Evolutionary conservation across 2,113 vertebrate genomes (phyloP), one percentile per base, ranked within the genome.

Genomic region (Nematolebias whitei): DNA sequence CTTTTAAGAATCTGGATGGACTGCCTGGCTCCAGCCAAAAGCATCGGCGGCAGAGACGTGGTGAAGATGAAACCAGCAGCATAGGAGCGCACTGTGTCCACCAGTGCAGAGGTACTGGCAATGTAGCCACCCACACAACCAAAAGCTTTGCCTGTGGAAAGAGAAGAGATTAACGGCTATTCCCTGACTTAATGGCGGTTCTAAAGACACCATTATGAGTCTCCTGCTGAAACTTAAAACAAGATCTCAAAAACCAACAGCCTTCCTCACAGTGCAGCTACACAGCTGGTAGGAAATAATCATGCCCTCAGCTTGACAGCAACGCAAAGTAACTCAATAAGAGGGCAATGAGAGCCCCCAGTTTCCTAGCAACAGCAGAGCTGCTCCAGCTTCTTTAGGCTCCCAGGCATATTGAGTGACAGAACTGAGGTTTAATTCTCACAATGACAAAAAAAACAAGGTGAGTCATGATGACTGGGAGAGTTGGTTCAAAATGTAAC

Each of bases 61-160:
- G 98, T 99, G 89, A 99, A 99, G 68, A 99, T 99, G 60, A 99
- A 99, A 29, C 98, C 97, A 0, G 98, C 96, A 0, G 98, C 96
- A 0, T 97, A 99, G 0, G 96, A 98, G 4, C 98, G 95, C 0
- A 99, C 94, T 0, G 94, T 96, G 91, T 99, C 98, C 5, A 99
- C 87, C 77, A 99, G 90, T 1, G 94, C 51, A 0, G 85, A 70
- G 0, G 96, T 98, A 52, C 98, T 98, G 20, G 97, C 95, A 12
- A 99, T 93, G 82, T 99, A 99, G 0, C 98, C 98, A 0, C 98
- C 98, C 0, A 99, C 96, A 1, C 97, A 98, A 44, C 98, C 98
- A n/a, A 98, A 96, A 0, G 98, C 98, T 74, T 99, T 99, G 14
- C 98, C 98, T 99, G 71, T 0, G 98, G 98, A 0, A 43, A 0